These are phyloP conservation scores for Nannoperca australis DNA, from an alignment of 2,797 vertebrate species.

Conservation along the genomic window DNA sequence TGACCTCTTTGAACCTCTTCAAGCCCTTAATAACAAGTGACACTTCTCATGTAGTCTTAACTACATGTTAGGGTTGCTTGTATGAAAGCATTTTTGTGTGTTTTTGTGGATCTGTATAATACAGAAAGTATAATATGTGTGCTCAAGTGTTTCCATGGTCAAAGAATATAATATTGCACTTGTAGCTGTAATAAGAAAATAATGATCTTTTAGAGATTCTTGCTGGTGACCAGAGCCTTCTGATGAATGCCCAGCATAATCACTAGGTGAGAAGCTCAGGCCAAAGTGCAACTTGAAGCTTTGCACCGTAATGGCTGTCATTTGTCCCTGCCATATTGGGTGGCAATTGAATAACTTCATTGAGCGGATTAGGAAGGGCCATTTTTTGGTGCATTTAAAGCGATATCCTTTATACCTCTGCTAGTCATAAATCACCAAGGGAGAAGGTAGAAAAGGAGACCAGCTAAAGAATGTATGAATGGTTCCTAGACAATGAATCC, in stretches of 20 bases:
- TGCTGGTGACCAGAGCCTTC: conserved; percentile 40
- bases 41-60: not conserved
- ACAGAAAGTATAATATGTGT: not conserved
- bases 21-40: not conserved
- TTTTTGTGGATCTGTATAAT: not conserved
- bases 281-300: conserved; percentile 73
- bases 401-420: conserved; percentile 40
- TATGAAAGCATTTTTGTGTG: not conserved
- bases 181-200: conserved; percentile 54
- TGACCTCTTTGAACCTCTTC: conserved; percentile 47
- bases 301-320: conserved; percentile 76
- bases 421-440: conserved; percentile 70
- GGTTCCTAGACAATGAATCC: not conserved
- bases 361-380: conserved; percentile 50
- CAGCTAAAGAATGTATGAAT: conserved; percentile 40
- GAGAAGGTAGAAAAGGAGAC: conserved; percentile 45
- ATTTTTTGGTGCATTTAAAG: conserved; percentile 64
- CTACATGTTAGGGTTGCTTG: not conserved
- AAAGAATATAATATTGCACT: conserved; percentile 14
- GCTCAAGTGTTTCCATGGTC: conserved; percentile 9
- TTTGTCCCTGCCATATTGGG: conserved; percentile 82
- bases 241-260: conserved; percentile 68
- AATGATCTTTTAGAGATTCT: conserved; percentile 51
- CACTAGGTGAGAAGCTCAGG: conserved; percentile 63
- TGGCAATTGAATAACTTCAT: conserved; percentile 72